Evolutionary conservation across 2,113 vertebrate species (phyloP).

Genomic region (Nematolebias whitei): DNA sequence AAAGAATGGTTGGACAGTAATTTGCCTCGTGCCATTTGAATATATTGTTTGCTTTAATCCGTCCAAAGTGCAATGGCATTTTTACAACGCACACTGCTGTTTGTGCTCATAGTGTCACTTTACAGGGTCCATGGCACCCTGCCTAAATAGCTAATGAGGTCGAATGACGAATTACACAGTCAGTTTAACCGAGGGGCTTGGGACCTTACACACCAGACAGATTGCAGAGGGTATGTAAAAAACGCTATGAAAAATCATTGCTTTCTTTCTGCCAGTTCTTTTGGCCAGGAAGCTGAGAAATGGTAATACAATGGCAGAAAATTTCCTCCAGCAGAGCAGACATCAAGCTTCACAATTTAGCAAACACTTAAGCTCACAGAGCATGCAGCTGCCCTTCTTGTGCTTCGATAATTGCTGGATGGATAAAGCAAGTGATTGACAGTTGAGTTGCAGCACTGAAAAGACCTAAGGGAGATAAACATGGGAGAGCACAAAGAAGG

Average conservation of each 20-base stretch:
- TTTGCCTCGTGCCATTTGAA: no score
- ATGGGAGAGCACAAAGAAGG: slow-evolving; percentile 33
- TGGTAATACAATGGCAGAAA: slow-evolving; percentile 1
- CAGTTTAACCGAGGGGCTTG: slow-evolving; percentile 60
- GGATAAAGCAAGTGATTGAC: slow-evolving; percentile 66
- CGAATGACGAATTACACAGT: slow-evolving; percentile 73
- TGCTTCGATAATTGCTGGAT: slow-evolving; percentile 62
- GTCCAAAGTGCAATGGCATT: not conserved
- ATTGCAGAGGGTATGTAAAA: slow-evolving; percentile 46
- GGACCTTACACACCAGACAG: slow-evolving; percentile 42
- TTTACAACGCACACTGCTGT: slow-evolving; percentile 21
- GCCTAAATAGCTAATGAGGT: slow-evolving; percentile 77
- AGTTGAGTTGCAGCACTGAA: slow-evolving; percentile 41
- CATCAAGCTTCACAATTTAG: slow-evolving; percentile 23
- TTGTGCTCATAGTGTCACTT: slow-evolving; percentile 53
- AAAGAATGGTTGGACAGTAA: no score
- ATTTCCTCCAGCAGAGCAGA: slow-evolving; percentile 18
- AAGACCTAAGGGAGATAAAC: slow-evolving; percentile 37
- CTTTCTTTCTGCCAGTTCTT: slow-evolving; percentile 28
- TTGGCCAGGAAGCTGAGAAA: slow-evolving; percentile 20
- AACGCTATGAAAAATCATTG: slow-evolving; percentile 45
- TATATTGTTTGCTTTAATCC: no score
- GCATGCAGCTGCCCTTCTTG: slow-evolving; percentile 57
- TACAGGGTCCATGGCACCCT: slow-evolving; percentile 38
- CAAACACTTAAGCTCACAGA: slow-evolving; percentile 57